These are phyloP conservation scores for Drosophila formosana DNA, from an alignment of 2,888 invertebrate genomes.

Conservation along the genomic window DNA sequence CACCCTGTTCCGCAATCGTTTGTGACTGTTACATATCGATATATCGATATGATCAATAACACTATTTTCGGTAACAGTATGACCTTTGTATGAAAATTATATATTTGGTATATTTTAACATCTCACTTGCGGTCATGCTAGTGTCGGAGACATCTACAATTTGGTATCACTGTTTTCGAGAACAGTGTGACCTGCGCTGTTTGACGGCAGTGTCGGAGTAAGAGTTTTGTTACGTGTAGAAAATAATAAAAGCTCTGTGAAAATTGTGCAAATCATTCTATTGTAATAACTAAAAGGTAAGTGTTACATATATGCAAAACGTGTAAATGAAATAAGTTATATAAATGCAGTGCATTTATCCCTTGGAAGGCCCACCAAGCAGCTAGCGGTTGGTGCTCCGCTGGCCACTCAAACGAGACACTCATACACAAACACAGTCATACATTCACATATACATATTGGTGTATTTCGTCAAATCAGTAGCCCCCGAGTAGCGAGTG, in stretches of 20 bases:
- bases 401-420: slow-evolving; percentile 62
- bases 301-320: slow-evolving; percentile 27
- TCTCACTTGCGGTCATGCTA: not conserved
- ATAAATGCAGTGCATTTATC: slow-evolving; percentile 19
- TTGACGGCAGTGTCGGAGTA: slow-evolving; percentile 56
- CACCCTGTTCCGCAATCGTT: not conserved
- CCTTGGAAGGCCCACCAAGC: slow-evolving; percentile 15
- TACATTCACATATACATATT: slow-evolving; percentile 36
- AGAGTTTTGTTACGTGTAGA: slow-evolving; percentile 69
- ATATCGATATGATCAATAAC: slow-evolving; percentile 22
- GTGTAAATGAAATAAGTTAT: slow-evolving; percentile 10
- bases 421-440: slow-evolving; percentile 29
- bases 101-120: not conserved
- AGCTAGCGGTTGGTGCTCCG: slow-evolving; percentile 58
- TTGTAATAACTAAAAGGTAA: slow-evolving; percentile 60
- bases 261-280: slow-evolving; percentile 64
- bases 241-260: slow-evolving; percentile 46
- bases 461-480: slow-evolving; percentile 66
- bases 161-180: slow-evolving; percentile 40
- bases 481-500: slow-evolving; percentile 62
- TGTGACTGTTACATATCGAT: not conserved
- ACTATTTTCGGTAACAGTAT: slow-evolving; percentile 41
- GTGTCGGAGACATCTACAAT: not conserved
- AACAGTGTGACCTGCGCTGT: slow-evolving; percentile 60
- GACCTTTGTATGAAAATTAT: slow-evolving; percentile 24